phyloP scores from a whole-genome alignment of 2,888 invertebrate species.

The Electrophaes corylata region DNA sequence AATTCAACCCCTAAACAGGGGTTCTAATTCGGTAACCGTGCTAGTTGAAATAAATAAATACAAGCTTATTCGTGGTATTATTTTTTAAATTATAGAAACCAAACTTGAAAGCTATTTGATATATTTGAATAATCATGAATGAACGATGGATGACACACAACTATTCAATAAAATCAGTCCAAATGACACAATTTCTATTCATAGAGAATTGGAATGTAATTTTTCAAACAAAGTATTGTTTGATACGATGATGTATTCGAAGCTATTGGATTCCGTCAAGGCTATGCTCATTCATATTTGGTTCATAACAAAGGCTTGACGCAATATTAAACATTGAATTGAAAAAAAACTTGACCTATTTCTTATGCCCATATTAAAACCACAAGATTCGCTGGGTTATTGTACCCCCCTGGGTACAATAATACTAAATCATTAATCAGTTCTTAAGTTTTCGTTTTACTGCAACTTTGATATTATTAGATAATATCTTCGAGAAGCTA shows the following conservation, averaged over 20 bases:
- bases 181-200: conserved; percentile 31
- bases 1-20: no score
- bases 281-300: conserved; percentile 15
- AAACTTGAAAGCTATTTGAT: background rate
- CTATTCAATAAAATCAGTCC: conserved; percentile 23
- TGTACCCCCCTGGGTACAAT: no score
- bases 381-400: no score
- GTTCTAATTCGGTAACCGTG: no score
- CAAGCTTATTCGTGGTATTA: background rate
- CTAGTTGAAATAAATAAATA: no score
- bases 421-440: no score
- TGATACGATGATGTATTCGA: conserved; percentile 1
- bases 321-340: conserved; percentile 8
- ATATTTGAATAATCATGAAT: background rate
- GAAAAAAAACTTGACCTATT: background rate
- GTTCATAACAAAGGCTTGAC: conserved; percentile 3
- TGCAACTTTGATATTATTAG: no score
- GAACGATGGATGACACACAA: conserved; percentile 7
- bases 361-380: no score
- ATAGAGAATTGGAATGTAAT: conserved; percentile 21
- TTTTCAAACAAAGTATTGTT: conserved; percentile 6
- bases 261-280: conserved; percentile 23
- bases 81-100: background rate
- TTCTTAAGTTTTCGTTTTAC: no score
- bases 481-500: no score